phyloP scores from a whole-genome alignment of 2,888 invertebrate genomes.

The Drosophila niveifrons region DNA sequence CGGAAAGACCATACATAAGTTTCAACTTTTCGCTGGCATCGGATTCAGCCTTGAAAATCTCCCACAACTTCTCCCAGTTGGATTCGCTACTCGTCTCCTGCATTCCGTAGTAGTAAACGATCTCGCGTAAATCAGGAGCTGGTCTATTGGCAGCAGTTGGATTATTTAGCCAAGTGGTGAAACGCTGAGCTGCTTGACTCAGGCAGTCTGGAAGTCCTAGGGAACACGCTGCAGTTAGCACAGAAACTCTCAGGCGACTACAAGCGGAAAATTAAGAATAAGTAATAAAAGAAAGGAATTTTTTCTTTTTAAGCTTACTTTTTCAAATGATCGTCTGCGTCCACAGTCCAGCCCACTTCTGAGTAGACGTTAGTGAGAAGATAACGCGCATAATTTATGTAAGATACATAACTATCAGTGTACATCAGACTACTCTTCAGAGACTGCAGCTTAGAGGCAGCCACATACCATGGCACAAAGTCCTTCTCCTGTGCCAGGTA shows the following conservation, averaged over 20 bases:
- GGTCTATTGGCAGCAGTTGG: constrained; percentile 82
- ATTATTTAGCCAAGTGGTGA: constrained; percentile 87
- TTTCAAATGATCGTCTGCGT: constrained; percentile 83
- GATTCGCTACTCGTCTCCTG: constrained; percentile 86
- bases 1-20: constrained; percentile 90
- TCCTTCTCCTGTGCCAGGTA: constrained; percentile 89
- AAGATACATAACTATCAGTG: constrained; percentile 86
- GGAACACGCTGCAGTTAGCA: constrained; percentile 88
- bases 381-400: constrained; percentile 87
- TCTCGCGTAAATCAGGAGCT: constrained; percentile 88
- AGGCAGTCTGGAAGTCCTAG: constrained; percentile 88
- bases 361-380: constrained; percentile 87
- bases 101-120: constrained; percentile 91
- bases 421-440: constrained; percentile 87
- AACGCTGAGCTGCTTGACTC: constrained; percentile 86
- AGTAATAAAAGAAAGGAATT: not conserved
- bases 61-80: constrained; percentile 91
- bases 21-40: constrained; percentile 92
- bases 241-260: constrained; percentile 88
- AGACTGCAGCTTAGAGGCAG: constrained; percentile 86
- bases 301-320: constrained; percentile 64
- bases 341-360: constrained; percentile 88
- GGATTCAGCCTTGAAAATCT: constrained; percentile 89
- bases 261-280: not conserved
- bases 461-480: constrained; percentile 92